Evolutionary conservation across 2,797 vertebrate genomes (phyloP).

Genomic region (Sebastes kiyomatsui): DNA sequence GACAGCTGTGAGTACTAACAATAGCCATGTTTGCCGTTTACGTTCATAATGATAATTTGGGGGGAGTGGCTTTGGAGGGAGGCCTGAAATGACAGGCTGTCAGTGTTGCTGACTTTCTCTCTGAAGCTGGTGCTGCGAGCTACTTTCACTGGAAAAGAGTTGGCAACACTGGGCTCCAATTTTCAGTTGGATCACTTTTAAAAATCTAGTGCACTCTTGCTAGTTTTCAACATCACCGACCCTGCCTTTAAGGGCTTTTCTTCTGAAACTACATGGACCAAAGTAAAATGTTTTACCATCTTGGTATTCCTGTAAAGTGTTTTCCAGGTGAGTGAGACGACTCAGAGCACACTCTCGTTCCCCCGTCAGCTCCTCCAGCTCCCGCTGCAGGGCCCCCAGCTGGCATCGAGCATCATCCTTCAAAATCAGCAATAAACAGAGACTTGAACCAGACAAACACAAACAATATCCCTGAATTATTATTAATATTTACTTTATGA

Average conservation of each 20-base stretch:
- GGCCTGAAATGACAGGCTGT: too few species aligned
- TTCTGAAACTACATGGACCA: neutral
- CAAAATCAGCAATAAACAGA: conserved; percentile 30
- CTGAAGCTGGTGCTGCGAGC: too few species aligned
- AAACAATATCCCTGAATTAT: neutral
- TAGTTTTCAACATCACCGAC: too few species aligned
- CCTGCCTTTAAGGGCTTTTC: neutral
- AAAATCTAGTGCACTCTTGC: too few species aligned
- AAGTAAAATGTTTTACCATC: conserved; percentile 79
- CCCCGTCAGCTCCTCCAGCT: conserved; percentile 82
- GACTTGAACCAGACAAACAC: neutral
- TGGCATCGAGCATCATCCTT: conserved; percentile 89
- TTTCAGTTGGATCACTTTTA: too few species aligned
- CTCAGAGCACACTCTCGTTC: conserved; percentile 79
- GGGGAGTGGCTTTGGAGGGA: too few species aligned
- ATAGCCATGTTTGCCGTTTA: too few species aligned
- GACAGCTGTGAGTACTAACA: too few species aligned
- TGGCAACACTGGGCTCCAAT: too few species aligned
- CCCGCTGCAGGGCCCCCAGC: conserved; percentile 77
- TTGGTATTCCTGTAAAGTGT: conserved; percentile 83
- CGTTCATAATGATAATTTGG: too few species aligned
- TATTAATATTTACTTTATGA: neutral
- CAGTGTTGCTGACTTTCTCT: too few species aligned
- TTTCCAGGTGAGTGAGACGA: conserved; percentile 85
- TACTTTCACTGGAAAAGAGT: too few species aligned